Conservation (phyloP, 2,113 vertebrate genomes). For the Fregata magnificens region DNA sequence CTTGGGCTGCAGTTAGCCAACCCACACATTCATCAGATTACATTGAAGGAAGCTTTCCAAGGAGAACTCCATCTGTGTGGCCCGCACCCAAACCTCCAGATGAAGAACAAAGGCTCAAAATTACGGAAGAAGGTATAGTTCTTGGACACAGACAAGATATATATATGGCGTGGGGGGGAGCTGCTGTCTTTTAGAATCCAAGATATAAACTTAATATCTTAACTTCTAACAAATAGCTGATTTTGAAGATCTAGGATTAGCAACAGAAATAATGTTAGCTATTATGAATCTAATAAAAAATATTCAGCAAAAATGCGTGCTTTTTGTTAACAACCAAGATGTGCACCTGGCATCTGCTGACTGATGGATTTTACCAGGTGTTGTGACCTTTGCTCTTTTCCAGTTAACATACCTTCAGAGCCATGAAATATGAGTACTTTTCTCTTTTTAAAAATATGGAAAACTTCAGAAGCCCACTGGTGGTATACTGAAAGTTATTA, state of each 20-base stretch:
- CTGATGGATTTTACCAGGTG: neutral
- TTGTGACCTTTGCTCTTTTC: neutral
- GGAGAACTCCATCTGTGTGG: conserved; percentile 77
- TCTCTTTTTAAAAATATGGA: neutral
- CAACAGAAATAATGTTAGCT: neutral
- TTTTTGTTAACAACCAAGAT: neutral
- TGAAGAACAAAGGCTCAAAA: conserved; percentile 61
- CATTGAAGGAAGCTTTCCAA: conserved; percentile 81
- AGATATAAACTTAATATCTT: neutral
- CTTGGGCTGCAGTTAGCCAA: conserved; percentile 94
- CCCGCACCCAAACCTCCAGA: conserved; percentile 66
- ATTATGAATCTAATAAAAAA: neutral
- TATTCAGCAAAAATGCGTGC: neutral
- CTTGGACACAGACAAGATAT: neutral
- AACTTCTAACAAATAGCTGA: neutral
- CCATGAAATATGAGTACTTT: neutral
- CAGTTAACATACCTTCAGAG: neutral
- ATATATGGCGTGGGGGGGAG: neutral
- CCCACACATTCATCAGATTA: conserved; percentile 85
- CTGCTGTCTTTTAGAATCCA: neutral
- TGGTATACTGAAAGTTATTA: neutral
- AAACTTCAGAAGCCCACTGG: neutral
- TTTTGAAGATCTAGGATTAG: conserved; percentile 4
- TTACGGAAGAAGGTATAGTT: conserved; percentile 79
- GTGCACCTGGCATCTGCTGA: neutral